Evolutionary conservation across 2,797 vertebrate species (phyloP).

Genomic region (Pygocentrus nattereri): DNA sequence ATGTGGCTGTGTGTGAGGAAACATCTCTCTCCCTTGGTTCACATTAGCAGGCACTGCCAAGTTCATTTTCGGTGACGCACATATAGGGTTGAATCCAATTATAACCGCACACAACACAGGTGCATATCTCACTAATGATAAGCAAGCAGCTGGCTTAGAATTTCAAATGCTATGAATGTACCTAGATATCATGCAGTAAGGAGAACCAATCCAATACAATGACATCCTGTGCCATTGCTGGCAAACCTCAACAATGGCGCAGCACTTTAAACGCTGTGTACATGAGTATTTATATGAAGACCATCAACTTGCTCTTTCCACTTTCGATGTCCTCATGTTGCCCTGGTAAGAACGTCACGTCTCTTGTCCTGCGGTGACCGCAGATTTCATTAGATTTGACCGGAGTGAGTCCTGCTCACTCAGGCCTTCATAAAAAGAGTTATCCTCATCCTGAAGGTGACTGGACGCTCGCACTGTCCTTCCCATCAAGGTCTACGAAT

Average conservation of each 20-base stretch:
- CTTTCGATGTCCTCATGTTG: not conserved
- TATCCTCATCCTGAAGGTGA: constrained; percentile 27
- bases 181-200: not conserved
- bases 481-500: not conserved
- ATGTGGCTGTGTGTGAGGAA: constrained; percentile 31
- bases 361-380: not conserved
- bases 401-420: not conserved
- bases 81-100: not conserved
- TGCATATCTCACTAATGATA: not conserved
- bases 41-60: not conserved
- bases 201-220: not conserved
- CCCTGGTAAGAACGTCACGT: not conserved
- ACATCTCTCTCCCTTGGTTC: not conserved
- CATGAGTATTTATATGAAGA: not conserved
- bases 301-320: not conserved
- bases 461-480: not conserved
- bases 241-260: not conserved
- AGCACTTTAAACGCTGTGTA: not conserved
- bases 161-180: not conserved
- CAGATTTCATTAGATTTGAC: constrained; percentile 3
- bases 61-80: not conserved
- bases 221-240: too few relatives aligned
- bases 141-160: not conserved
- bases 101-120: not conserved
- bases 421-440: constrained; percentile 17